Evolutionary conservation across 2,113 vertebrate genomes (phyloP), one percentile per base, ranked within the genome.

Genomic region (Platichthys stellatus): DNA sequence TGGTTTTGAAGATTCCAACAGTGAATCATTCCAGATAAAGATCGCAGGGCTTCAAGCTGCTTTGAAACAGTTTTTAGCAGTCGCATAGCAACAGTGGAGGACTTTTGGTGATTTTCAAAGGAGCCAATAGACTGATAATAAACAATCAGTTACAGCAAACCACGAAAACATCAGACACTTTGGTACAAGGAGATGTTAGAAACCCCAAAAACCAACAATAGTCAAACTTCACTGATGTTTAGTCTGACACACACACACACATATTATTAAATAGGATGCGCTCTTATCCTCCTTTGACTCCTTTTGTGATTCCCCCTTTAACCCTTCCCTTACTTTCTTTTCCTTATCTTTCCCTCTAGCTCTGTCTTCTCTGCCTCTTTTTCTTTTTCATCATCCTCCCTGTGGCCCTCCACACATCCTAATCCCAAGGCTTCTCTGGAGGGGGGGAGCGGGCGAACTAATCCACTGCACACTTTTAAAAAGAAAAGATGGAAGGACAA

Each of bases 391-490:
- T 83, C 69, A 49, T 72, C 67, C 26, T 78, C 65, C 54, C 15
- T 31, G 23, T 75, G 31, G 7, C 40, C 57, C 66, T 77, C 63
- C 58, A 78, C 56, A 77, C 69, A 64, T 86, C 59, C 78, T 82
- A 84, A 88, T 87, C 72, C 74, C 80, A 72, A 76, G 57, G 56
- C 63, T 88, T 87, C 90, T 86, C 28, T 51, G 17, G 18, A 54
- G 51, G 20, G 51, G 51, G 58, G 64, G 40, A 40, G 45, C 49
- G 14, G 69, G 53, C 51, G 26, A 51, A 80, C 80, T 88, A 87
- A 92, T 89, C 87, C 75, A 63, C 65, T 70, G 80, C 77, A 70
- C 84, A 82, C 66, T 76, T 84, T 86, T 82, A 74, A 85, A 85
- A 88, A 88, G 86, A 82, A 73, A 84, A 78, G 65, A 76, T 49